A percentile compares a stretch with the other conserved stretches of the same genome.
Conservation (phyloP, 1,140 invertebrate genomes). For the Tetramorium alpestre region DNA sequence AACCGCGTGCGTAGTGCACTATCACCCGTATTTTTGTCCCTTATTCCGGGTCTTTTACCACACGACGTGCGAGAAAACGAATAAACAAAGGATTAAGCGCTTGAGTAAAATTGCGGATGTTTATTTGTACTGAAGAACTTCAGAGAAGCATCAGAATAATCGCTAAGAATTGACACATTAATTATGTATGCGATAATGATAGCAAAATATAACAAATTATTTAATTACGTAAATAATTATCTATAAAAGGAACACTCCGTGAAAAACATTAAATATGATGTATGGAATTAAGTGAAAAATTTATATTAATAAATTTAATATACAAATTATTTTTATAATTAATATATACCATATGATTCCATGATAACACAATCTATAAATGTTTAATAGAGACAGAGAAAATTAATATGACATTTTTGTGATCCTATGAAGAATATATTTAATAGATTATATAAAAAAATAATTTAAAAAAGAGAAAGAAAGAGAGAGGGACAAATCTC, state of each 20-base stretch:
- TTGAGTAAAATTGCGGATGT: not conserved
- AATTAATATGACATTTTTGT: not conserved
- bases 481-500: not conserved
- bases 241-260: not conserved
- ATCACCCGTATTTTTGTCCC: not conserved
- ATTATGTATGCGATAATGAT: not conserved
- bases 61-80: not conserved
- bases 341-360: not conserved
- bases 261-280: not conserved
- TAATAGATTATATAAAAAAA: not conserved
- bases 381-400: not conserved
- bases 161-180: not conserved
- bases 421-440: not conserved
- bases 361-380: not conserved
- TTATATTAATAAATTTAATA: not conserved
- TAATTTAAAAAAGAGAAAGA: not conserved
- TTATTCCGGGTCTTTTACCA: constrained; percentile 7
- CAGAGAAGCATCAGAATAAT: not conserved
- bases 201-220: not conserved
- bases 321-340: not conserved
- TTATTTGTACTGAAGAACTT: not conserved
- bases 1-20: not conserved
- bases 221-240: constrained; percentile 8
- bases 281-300: not conserved
- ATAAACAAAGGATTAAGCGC: constrained; percentile 3